These are phyloP conservation scores for Epirrita christyi DNA, from an alignment of 2,888 invertebrate species.

Conservation along the genomic window DNA sequence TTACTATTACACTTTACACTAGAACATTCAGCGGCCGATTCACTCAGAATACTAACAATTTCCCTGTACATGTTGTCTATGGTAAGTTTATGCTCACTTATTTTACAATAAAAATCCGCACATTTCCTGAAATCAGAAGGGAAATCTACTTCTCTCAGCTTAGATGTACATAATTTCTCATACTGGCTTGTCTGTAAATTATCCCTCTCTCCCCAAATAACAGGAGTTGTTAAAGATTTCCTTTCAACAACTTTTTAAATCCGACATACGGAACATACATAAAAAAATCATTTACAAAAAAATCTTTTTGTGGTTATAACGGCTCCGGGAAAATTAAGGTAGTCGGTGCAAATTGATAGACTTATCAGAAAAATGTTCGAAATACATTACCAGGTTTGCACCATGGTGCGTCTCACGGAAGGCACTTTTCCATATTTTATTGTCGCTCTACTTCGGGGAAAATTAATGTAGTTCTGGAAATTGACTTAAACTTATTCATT, in stretches of 20 bases:
- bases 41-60: neutral
- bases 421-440: too few species aligned
- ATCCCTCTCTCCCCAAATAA: conserved; percentile 18
- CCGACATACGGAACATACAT: too few species aligned
- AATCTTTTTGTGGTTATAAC: too few species aligned
- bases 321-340: too few species aligned
- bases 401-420: too few species aligned
- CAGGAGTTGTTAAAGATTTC: neutral
- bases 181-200: neutral
- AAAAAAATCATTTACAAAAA: too few species aligned
- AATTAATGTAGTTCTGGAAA: too few species aligned
- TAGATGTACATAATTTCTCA: neutral
- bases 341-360: too few species aligned
- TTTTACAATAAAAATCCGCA: neutral
- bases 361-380: too few species aligned
- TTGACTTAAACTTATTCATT: too few species aligned
- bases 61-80: neutral
- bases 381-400: too few species aligned
- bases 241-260: neutral
- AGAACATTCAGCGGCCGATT: neutral
- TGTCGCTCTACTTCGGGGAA: too few species aligned
- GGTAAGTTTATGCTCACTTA: neutral
- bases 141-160: neutral
- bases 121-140: neutral
- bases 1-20: neutral